These are phyloP conservation scores for Ramphastos sulfuratus DNA, from an alignment of 2,113 vertebrate species.

Conservation along the genomic window DNA sequence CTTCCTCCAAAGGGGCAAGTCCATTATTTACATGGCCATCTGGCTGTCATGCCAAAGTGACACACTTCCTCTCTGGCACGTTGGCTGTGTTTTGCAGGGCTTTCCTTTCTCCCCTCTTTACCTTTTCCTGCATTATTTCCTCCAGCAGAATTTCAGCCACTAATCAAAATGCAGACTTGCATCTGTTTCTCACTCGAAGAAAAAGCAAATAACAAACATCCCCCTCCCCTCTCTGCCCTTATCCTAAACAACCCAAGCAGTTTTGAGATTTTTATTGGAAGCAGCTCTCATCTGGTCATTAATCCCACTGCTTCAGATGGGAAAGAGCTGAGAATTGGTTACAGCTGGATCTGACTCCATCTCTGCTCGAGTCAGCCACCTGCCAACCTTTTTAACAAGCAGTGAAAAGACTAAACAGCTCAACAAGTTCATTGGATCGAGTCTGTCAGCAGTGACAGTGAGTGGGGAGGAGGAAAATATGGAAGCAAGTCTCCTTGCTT, in stretches of 20 bases:
- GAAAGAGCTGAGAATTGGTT: neutral
- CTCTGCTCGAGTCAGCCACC: neutral
- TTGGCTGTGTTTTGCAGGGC: neutral
- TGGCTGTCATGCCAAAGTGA: neutral
- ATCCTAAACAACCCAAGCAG: neutral
- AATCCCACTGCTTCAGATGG: neutral
- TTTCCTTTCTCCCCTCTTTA: neutral
- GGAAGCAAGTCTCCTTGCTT: neutral
- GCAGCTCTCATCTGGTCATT: neutral
- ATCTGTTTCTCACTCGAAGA: neutral
- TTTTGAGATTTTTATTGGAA: neutral
- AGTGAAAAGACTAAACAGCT: neutral
- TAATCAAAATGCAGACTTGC: neutral
- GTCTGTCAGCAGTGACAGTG: neutral
- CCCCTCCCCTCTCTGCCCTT: neutral
- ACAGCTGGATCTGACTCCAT: neutral
- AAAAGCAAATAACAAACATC: neutral
- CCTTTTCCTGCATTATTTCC: neutral
- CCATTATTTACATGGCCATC: neutral
- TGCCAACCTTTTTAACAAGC: neutral
- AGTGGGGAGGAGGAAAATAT: neutral
- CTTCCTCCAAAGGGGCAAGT: neutral
- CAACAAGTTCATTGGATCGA: neutral
- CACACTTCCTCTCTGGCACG: neutral
- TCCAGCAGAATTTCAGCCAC: neutral